phyloP scores from a whole-genome alignment of 2,888 invertebrate genomes.

The Drosophila gaucha region DNA sequence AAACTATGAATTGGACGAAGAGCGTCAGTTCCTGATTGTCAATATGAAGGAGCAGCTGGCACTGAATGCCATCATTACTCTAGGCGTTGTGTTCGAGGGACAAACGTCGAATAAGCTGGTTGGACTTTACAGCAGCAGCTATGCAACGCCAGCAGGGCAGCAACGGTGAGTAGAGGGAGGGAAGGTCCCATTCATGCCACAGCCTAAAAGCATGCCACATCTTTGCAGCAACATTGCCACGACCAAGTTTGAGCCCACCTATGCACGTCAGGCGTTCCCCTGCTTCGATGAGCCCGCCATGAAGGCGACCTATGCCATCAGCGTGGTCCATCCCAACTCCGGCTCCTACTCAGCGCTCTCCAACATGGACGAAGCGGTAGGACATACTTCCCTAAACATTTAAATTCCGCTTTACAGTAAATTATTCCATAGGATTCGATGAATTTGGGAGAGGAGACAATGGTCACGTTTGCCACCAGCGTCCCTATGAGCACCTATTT shows the following conservation, averaged over 20 bases:
- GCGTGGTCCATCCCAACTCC: constrained; percentile 88
- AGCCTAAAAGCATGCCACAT: constrained; percentile 51
- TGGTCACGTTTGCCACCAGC: constrained; percentile 91
- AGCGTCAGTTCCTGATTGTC: constrained; percentile 73
- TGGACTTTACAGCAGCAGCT: constrained; percentile 90
- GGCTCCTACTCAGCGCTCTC: constrained; percentile 90
- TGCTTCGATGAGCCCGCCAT: constrained; percentile 97
- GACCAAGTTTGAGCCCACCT: constrained; percentile 96
- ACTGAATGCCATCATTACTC: constrained; percentile 83
- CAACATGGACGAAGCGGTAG: constrained; percentile 85
- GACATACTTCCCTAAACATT: neutral
- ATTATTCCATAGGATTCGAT: constrained; percentile 21
- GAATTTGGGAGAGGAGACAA: constrained; percentile 85
- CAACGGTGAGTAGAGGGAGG: constrained; percentile 84
- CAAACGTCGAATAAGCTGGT: constrained; percentile 88
- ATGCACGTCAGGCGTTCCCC: constrained; percentile 96
- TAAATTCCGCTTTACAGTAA: accelerated
- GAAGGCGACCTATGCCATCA: constrained; percentile 93
- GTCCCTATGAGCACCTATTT: constrained; percentile 97
- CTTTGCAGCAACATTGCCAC: constrained; percentile 91
- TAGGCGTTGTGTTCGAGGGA: constrained; percentile 88
- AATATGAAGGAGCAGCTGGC: constrained; percentile 67
- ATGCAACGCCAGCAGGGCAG: constrained; percentile 84
- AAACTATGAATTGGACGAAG: constrained; percentile 47
- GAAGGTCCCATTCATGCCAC: neutral